Conservation (phyloP, 2,797 vertebrate genomes). For the Lacerta viridis region DNA sequence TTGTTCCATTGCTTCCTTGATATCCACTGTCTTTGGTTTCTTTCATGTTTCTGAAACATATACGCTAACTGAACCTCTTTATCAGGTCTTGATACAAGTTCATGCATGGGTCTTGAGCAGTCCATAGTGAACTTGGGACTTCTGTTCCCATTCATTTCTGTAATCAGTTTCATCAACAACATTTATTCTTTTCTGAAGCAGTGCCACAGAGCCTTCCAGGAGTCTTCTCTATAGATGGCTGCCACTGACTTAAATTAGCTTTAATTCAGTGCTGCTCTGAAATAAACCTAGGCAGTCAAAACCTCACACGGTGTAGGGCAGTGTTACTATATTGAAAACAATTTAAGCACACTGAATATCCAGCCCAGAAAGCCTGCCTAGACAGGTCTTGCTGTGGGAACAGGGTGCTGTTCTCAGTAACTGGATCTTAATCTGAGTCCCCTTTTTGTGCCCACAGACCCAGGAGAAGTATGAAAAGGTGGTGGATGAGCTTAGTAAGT, state of each 20-base stretch:
- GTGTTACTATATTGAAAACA: neutral
- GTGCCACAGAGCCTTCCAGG: neutral
- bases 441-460: conserved; percentile 77
- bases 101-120: neutral
- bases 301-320: neutral
- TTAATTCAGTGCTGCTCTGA: neutral
- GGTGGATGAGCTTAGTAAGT: conserved; percentile 92
- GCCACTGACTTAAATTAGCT: neutral
- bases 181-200: neutral
- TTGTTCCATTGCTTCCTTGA: neutral
- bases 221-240: neutral
- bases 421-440: neutral
- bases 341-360: neutral
- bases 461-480: conserved; percentile 97
- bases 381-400: neutral
- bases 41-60: neutral
- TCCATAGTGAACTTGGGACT: neutral
- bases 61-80: neutral
- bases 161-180: neutral
- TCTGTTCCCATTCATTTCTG: neutral
- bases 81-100: neutral
- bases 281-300: neutral
- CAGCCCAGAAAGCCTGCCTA: neutral
- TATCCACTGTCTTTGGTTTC: neutral
- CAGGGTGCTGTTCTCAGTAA: neutral